Evolutionary conservation across 2,797 vertebrate genomes (phyloP).

Genomic region (Rhadinocentrus ornatus): DNA sequence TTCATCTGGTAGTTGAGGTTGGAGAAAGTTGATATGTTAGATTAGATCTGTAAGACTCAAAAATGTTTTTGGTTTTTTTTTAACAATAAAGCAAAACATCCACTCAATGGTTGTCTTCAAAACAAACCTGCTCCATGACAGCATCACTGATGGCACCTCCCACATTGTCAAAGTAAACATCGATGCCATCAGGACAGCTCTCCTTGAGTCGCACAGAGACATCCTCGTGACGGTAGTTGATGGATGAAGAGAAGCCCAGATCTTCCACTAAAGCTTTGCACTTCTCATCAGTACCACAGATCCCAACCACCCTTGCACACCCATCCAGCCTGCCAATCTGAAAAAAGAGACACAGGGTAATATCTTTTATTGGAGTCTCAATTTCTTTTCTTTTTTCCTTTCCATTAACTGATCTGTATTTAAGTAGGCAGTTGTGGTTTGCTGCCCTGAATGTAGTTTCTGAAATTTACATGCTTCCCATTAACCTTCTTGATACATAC

Average conservation of each 20-base stretch:
- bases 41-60: neutral
- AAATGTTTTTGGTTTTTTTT: neutral
- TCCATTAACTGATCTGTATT: neutral
- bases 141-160: conserved; percentile 91
- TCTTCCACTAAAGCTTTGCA: conserved; percentile 88
- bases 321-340: conserved; percentile 92
- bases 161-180: conserved; percentile 97
- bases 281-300: conserved; percentile 93
- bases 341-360: neutral
- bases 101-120: neutral
- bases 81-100: neutral
- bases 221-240: conserved; percentile 90
- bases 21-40: neutral
- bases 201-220: conserved; percentile 82
- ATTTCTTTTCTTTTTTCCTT: neutral
- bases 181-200: conserved; percentile 88
- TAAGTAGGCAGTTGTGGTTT: neutral
- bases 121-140: conserved; percentile 90
- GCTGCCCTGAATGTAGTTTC: neutral
- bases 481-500: neutral
- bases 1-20: conserved; percentile 86
- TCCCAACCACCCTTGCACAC: conserved; percentile 90
- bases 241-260: conserved; percentile 88
- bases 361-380: neutral
- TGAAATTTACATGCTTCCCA: neutral